Base-by-base conservation (phyloP, 2,888 invertebrate genomes). In the Coleophora flavipennella region DNA sequence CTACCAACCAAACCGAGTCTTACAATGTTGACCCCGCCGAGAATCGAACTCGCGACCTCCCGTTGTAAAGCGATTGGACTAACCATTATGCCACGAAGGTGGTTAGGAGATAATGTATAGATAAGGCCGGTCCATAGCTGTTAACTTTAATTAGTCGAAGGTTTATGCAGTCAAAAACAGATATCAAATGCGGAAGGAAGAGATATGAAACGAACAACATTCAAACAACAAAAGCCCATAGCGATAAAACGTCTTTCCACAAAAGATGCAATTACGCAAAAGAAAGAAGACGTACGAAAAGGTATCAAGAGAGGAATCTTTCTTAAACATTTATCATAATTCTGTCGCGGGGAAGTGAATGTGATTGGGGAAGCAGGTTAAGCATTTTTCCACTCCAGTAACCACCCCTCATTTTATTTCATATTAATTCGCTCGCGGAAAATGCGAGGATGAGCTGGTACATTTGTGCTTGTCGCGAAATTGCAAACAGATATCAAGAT, bases 301-400 rank as follows among this genome's bases (percentile, higher is more conserved):
- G 49, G 48, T 48, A 39, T 45, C 32, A 36, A 45, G 42, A 40
- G 46, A 48, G 45, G 50, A 52, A 51, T 46, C 50, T 52, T 55
- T 57, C 59, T 57, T 49, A 51, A 65, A 62, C 65, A 68, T 72
- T 67, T 57, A 62, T 68, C 66, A 71, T 68, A 63, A 67, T 64
- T 62, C 59, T 62, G 60, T 59, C 53, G 57, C 57, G 54, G 59
- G 48, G 62, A 61, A 67, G 66, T 65, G 61, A 73, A 75, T 73
- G 68, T 71, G 75, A 75, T 73, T 69, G 66, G 62, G 60, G 60
- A 62, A 67, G 57, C 66, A 72, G 69, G 71, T 76, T 72, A 71
- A 67, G 68, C 65, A 67, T 72, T 74, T 70, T 79, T 75, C 67
- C 73, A 66, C 62, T 63, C 64, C 59, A 64, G 49, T 59, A 59